phyloP scores from a whole-genome alignment of 2,888 invertebrate species.

The Cantharis rustica region DNA sequence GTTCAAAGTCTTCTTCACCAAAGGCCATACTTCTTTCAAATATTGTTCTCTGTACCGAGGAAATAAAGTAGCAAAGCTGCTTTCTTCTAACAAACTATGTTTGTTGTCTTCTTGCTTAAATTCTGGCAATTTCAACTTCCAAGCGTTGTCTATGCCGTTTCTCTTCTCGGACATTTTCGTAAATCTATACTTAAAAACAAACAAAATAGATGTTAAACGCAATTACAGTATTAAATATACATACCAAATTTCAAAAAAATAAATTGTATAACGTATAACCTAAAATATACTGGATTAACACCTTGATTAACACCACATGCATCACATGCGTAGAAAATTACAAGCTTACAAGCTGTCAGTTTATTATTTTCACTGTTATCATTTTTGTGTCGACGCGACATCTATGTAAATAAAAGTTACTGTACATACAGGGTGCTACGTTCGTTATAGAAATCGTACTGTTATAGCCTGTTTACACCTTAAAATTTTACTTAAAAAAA shows the following conservation, averaged over 20 bases:
- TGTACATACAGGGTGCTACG: background rate
- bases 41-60: constrained; percentile 98
- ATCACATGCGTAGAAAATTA: no score
- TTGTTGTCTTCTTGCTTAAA: constrained; percentile 91
- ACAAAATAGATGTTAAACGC: background rate
- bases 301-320: background rate
- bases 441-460: no score
- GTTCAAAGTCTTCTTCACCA: constrained; percentile 83
- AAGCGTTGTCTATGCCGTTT: constrained; percentile 70
- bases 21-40: constrained; percentile 91
- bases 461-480: no score
- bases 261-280: background rate
- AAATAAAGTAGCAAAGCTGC: constrained; percentile 95
- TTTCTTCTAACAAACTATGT: constrained; percentile 86
- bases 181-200: background rate
- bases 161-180: background rate
- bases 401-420: background rate
- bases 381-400: background rate
- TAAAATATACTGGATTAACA: background rate
- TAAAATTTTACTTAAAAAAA: no score
- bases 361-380: no score
- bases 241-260: background rate
- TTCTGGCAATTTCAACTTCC: constrained; percentile 83
- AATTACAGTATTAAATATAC: background rate
- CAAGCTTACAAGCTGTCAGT: no score